Conservation (phyloP, 2,113 vertebrate genomes). For the Leptosomus discolor region DNA sequence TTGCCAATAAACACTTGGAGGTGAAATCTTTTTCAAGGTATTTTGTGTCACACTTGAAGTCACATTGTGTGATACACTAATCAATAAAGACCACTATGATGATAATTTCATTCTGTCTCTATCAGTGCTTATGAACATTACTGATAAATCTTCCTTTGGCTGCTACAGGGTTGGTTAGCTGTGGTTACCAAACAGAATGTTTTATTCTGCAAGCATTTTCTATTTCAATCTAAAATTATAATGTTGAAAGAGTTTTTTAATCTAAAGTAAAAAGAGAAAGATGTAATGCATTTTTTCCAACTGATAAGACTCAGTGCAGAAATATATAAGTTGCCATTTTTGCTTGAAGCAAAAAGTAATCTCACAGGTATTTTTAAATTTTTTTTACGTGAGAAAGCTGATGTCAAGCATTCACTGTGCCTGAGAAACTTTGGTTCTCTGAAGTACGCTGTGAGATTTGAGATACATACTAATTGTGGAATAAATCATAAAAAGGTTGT, state of each 20-base stretch:
- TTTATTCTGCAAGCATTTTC: not conserved
- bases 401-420: not conserved
- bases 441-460: not conserved
- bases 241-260: not conserved
- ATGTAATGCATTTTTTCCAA: not conserved
- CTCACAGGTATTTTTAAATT: not conserved
- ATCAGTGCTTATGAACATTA: not conserved
- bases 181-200: not conserved
- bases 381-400: not conserved
- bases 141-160: not conserved
- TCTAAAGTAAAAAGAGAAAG: not conserved
- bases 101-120: not conserved
- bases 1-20: conserved; percentile 8
- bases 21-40: not conserved
- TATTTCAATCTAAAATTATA: not conserved
- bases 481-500: not conserved
- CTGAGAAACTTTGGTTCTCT: not conserved
- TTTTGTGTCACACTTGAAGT: conserved; percentile 29
- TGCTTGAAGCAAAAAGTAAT: not conserved
- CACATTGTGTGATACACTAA: not conserved
- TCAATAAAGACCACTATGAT: not conserved
- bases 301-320: not conserved
- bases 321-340: not conserved
- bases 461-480: conserved; percentile 19
- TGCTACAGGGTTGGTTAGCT: not conserved